Percentiles rank a stretch among this genome's conserved stretches.
Conservation (phyloP, 2,113 vertebrate species). For the Scophthalmus maximus region DNA sequence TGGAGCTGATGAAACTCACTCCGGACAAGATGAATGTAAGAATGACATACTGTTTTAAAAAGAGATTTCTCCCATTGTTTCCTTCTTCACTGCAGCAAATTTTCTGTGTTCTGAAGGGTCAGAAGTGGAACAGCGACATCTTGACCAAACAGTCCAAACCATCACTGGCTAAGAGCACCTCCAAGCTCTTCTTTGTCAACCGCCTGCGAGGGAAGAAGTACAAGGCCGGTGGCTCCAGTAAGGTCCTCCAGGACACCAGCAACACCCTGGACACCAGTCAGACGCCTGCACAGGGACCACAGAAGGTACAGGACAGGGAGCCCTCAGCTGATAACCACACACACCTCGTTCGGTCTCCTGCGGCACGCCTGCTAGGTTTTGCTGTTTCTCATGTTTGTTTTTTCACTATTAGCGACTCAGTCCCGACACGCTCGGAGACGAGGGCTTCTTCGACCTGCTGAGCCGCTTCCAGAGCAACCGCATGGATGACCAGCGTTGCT, state of each 20-base stretch:
- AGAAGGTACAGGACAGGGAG: constrained; percentile 85
- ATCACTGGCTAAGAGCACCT: constrained; percentile 87
- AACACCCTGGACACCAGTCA: constrained; percentile 87
- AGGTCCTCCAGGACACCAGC: constrained; percentile 93
- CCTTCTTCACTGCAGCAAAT: background rate
- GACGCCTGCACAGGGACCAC: constrained; percentile 67
- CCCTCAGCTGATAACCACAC: background rate
- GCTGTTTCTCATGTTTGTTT: background rate
- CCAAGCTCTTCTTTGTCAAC: constrained; percentile 95
- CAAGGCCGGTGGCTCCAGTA: constrained; percentile 84
- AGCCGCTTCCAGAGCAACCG: constrained; percentile 97
- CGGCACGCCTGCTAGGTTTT: background rate
- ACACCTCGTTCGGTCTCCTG: background rate
- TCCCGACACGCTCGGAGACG: constrained; percentile 87
- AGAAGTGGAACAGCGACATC: constrained; percentile 93
- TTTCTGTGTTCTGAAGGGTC: constrained; percentile 81
- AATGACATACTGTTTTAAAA: too few species aligned
- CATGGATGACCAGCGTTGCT: constrained; percentile 96
- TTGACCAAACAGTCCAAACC: constrained; percentile 92
- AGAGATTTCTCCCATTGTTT: background rate
- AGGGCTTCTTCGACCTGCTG: constrained; percentile 95
- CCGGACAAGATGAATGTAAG: constrained; percentile 91
- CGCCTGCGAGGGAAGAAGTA: constrained; percentile 93
- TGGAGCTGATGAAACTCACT: constrained; percentile 96
- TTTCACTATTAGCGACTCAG: constrained; percentile 81